phyloP scores from a whole-genome alignment of 2,797 vertebrate genomes.

The Channallabes apus region DNA sequence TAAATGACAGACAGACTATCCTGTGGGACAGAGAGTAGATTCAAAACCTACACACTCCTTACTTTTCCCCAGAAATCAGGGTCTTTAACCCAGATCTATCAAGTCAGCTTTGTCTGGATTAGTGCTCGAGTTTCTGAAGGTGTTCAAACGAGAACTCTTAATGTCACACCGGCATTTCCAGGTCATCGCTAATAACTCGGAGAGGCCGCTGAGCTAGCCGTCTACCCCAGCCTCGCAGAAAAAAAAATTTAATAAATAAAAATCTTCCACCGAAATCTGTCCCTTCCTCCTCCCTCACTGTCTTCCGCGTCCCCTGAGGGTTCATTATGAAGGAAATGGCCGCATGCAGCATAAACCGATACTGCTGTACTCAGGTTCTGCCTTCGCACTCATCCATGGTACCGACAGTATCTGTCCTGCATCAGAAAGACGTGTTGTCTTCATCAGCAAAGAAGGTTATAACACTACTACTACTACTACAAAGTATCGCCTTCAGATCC shows the following conservation, averaged over 20 bases:
- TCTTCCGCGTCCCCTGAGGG: conserved; percentile 37
- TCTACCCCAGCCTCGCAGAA: conserved; percentile 45
- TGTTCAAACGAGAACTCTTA: neutral
- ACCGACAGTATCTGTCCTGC: conserved; percentile 33
- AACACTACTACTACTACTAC: neutral
- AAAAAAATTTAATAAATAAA: conserved; percentile 1
- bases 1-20: conserved; percentile 2
- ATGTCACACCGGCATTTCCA: neutral
- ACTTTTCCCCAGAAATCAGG: neutral
- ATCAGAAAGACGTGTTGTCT: conserved; percentile 13
- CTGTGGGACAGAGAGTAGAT: neutral
- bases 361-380: conserved; percentile 43
- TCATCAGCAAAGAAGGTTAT: neutral
- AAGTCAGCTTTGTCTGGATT: neutral
- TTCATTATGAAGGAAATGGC: conserved; percentile 54
- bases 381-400: conserved; percentile 29
- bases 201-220: conserved; percentile 41
- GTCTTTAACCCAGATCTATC: neutral
- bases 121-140: neutral
- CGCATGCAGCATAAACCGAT: conserved; percentile 47
- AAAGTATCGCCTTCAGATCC: neutral
- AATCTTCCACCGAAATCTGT: conserved; percentile 42
- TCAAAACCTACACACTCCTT: neutral
- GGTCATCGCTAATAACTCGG: conserved; percentile 35
- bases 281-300: conserved; percentile 37